phyloP scores from a whole-genome alignment of 37 sponge, comb jelly and placozoan species.

The Oopsacas minuta region DNA sequence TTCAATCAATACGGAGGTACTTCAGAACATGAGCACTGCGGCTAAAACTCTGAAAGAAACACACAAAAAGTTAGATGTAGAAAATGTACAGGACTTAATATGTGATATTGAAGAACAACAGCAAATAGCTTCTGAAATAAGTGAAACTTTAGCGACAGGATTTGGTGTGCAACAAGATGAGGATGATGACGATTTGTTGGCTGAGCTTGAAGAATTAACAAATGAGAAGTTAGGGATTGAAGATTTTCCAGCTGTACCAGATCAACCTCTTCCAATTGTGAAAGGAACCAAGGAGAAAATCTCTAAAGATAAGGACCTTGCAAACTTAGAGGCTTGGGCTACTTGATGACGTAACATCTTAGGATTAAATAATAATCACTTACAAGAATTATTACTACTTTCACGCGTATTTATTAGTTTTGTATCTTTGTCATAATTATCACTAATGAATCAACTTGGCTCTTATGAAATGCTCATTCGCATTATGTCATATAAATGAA shows the following conservation, averaged over 20 bases:
- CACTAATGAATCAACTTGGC: too few relatives aligned
- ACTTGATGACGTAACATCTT: background rate
- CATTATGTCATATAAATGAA: too few relatives aligned
- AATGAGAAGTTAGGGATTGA: background rate
- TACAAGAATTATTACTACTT: background rate
- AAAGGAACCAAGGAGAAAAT: background rate
- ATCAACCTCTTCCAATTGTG: background rate
- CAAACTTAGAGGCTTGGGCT: background rate
- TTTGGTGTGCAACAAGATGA: background rate
- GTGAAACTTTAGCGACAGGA: constrained; percentile 6
- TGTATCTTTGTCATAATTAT: too few relatives aligned
- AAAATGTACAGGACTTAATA: constrained; percentile 15
- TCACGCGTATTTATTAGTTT: too few relatives aligned
- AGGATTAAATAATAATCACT: background rate
- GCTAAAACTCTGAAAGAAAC: constrained; percentile 11
- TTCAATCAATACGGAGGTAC: constrained; percentile 18
- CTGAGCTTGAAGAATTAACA: constrained; percentile 2
- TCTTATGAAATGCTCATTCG: too few relatives aligned
- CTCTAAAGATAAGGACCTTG: background rate
- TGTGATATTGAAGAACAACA: constrained; percentile 18
- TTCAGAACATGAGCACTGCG: constrained; percentile 6
- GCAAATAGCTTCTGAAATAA: background rate
- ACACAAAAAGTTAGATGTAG: constrained; percentile 11
- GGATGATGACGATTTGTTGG: constrained; percentile 14
- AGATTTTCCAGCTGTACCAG: background rate